Percentiles rank a stretch among this genome's conserved stretches.
phyloP scores from a whole-genome alignment of 2,888 invertebrate species.

The Furcula furcula region DNA sequence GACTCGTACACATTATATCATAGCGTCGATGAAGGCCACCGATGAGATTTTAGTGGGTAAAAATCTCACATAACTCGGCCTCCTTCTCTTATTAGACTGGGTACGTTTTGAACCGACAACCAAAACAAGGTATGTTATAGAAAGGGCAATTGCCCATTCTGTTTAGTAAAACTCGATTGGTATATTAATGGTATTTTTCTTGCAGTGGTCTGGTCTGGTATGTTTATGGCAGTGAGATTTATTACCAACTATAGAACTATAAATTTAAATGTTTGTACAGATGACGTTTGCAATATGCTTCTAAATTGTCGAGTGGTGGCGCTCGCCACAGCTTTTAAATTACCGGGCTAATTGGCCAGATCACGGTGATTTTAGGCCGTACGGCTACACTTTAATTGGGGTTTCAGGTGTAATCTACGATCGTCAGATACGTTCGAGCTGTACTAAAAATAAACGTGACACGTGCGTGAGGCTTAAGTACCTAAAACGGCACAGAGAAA shows the following conservation, averaged over 20 bases:
- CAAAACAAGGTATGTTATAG: too few species aligned
- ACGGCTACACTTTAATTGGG: conserved; percentile 61
- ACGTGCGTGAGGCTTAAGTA: conserved; percentile 68
- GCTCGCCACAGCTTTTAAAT: conserved; percentile 36
- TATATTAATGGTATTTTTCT: too few species aligned
- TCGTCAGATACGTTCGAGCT: conserved; percentile 60
- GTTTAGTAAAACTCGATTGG: too few species aligned
- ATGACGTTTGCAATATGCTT: conserved; percentile 41
- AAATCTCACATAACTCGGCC: too few species aligned
- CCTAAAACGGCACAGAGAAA: conserved; percentile 56
- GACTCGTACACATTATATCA: too few species aligned
- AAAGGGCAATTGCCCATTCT: too few species aligned
- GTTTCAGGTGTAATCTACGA: conserved; percentile 60
- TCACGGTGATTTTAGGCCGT: conserved; percentile 52
- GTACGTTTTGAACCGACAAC: too few species aligned
- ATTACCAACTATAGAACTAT: conserved; percentile 28
- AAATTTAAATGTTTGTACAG: conserved; percentile 41
- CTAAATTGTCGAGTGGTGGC: conserved; percentile 46
- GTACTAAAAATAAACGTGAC: conserved; percentile 73
- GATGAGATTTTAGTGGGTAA: too few species aligned
- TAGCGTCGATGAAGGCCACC: too few species aligned
- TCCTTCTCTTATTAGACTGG: too few species aligned
- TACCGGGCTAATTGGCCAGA: conserved; percentile 52
- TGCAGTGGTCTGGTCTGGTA: too few species aligned
- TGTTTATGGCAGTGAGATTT: too few species aligned